These are phyloP conservation scores for Melieria crassipennis DNA, from an alignment of 2,888 invertebrate species.

Conservation along the genomic window DNA sequence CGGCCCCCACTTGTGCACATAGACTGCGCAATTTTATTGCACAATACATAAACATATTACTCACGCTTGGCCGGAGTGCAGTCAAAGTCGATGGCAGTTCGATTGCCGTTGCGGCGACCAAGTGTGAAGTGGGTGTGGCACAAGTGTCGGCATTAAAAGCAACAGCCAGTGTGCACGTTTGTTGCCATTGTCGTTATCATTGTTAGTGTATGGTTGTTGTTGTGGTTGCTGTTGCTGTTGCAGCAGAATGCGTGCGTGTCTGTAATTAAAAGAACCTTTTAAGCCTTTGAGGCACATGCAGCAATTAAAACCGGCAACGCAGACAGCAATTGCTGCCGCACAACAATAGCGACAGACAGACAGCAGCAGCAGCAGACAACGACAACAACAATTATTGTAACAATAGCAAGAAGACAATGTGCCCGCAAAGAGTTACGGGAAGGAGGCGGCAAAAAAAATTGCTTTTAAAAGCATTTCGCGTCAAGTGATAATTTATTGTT, in stretches of 20 bases:
- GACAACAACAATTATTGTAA: conserved; percentile 16
- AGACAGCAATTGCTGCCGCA: conserved; percentile 15
- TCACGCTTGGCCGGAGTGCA: too few relatives aligned
- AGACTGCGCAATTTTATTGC: too few relatives aligned
- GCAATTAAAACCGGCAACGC: conserved; percentile 32
- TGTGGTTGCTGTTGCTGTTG: not conserved
- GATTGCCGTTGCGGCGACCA: too few relatives aligned
- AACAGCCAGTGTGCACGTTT: not conserved
- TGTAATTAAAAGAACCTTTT: conserved; percentile 34
- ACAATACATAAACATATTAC: too few relatives aligned
- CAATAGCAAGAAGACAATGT: conserved; percentile 14
- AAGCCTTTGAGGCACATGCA: conserved; percentile 26
- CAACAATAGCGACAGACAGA: not conserved
- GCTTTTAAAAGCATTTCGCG: conserved; percentile 26
- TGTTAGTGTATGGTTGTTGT: conserved; percentile 19
- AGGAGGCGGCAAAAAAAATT: not conserved
- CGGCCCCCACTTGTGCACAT: too few relatives aligned
- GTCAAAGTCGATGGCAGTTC: too few relatives aligned
- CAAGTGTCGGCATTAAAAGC: too few relatives aligned
- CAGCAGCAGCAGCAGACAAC: conserved; percentile 7
- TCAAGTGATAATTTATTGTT: conserved; percentile 27
- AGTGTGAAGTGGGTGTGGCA: too few relatives aligned
- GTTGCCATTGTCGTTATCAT: conserved; percentile 15
- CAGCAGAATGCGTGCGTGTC: conserved; percentile 3
- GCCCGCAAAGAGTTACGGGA: conserved; percentile 6